Conservation (phyloP, 2,888 invertebrate species). For the Ephialtes manifestator region DNA sequence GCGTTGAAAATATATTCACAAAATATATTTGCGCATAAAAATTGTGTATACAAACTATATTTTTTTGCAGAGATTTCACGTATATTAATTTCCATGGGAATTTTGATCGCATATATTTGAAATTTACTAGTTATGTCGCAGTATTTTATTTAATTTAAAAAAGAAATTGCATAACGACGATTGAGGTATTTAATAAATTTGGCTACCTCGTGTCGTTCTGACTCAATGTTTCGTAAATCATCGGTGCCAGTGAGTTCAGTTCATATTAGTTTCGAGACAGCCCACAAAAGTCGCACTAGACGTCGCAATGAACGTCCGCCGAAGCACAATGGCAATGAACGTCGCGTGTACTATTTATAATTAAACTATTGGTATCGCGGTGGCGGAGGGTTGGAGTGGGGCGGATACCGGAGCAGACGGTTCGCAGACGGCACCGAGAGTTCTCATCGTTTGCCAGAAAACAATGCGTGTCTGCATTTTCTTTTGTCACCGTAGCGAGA, state of each 20-base stretch:
- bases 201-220: conserved; percentile 18
- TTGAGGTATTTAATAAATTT: conserved; percentile 38
- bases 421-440: conserved; percentile 75
- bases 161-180: neutral
- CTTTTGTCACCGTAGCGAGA: conserved; percentile 1
- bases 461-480: conserved; percentile 62
- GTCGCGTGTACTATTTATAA: conserved; percentile 69
- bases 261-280: neutral
- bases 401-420: conserved; percentile 71
- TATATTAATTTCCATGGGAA: too few species aligned
- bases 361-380: conserved; percentile 60
- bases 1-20: too few species aligned
- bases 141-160: neutral
- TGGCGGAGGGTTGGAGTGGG: conserved; percentile 19
- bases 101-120: too few species aligned
- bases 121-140: neutral
- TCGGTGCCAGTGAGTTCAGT: neutral
- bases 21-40: too few species aligned
- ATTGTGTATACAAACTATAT: too few species aligned
- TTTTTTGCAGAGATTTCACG: too few species aligned
- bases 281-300: neutral
- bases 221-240: neutral
- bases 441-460: conserved; percentile 70
- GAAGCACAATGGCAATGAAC: conserved; percentile 74
- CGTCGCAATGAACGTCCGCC: conserved; percentile 9